phyloP scores from a whole-genome alignment of 64 coral and sea anemone species.

The Anthopleura sola region DNA sequence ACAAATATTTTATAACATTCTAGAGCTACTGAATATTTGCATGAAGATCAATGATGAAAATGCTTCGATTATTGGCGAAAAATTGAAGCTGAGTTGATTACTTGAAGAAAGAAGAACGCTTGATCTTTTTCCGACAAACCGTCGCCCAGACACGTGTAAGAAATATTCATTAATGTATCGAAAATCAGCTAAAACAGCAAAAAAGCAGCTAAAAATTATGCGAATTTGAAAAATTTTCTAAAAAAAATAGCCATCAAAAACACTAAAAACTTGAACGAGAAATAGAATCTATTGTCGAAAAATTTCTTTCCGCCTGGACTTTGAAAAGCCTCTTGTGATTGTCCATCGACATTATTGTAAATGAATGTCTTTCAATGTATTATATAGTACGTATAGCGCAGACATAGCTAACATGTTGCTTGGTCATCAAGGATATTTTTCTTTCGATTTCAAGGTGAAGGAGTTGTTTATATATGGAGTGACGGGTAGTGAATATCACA shows the following conservation, averaged over 20 bases:
- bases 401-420: neutral
- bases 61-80: neutral
- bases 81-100: neutral
- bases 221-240: neutral
- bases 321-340: neutral
- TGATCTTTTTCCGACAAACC: neutral
- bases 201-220: neutral
- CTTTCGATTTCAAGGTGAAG: constrained; percentile 12
- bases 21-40: neutral
- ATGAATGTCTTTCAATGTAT: neutral
- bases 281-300: neutral
- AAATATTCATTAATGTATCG: neutral
- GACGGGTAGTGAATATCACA: neutral
- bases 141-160: neutral
- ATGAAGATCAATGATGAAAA: neutral
- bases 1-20: neutral
- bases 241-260: neutral
- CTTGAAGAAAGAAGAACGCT: neutral
- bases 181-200: too few species aligned
- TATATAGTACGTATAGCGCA: too few species aligned
- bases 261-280: neutral
- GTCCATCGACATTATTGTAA: neutral
- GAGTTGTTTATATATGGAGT: neutral
- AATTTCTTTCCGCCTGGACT: neutral
- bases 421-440: constrained; percentile 3